phyloP scores from a whole-genome alignment of 2,797 vertebrate genomes.

The Mormyrops attenuatus region DNA sequence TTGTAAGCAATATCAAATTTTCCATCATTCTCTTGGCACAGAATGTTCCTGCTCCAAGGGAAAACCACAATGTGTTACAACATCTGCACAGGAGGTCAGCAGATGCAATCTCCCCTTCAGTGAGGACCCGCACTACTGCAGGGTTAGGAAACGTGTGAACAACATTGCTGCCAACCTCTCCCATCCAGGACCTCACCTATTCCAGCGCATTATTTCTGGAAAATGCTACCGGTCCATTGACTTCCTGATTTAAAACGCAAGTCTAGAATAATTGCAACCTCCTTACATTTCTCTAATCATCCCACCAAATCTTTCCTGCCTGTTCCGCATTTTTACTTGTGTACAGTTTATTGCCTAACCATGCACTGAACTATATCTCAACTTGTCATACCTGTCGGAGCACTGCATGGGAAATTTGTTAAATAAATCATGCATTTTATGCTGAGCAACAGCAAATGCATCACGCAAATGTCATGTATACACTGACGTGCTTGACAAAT shows the following conservation, averaged over 20 bases:
- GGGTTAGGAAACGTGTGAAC: not conserved
- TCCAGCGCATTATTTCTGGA: not conserved
- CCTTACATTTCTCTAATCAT: not conserved
- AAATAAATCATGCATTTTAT: not conserved
- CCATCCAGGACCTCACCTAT: not conserved
- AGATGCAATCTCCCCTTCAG: not conserved
- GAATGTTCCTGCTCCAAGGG: not conserved
- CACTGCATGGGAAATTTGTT: not conserved
- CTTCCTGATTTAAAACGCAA: not conserved
- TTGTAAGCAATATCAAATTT: not conserved
- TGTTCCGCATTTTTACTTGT: not conserved
- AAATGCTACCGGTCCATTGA: not conserved
- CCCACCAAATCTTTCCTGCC: not conserved
- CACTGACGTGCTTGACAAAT: not conserved
- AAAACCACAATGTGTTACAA: not conserved
- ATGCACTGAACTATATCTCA: not conserved
- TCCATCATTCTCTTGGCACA: conserved; percentile 6
- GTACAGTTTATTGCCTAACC: not conserved
- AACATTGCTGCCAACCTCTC: not conserved
- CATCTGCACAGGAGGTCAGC: not conserved
- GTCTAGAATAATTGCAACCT: not conserved
- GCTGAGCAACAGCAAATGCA: not conserved
- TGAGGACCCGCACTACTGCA: not conserved
- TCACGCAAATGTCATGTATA: not conserved
- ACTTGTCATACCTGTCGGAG: not conserved